Conservation (phyloP, 2,113 vertebrate species). For the Nanorana parkeri region DNA sequence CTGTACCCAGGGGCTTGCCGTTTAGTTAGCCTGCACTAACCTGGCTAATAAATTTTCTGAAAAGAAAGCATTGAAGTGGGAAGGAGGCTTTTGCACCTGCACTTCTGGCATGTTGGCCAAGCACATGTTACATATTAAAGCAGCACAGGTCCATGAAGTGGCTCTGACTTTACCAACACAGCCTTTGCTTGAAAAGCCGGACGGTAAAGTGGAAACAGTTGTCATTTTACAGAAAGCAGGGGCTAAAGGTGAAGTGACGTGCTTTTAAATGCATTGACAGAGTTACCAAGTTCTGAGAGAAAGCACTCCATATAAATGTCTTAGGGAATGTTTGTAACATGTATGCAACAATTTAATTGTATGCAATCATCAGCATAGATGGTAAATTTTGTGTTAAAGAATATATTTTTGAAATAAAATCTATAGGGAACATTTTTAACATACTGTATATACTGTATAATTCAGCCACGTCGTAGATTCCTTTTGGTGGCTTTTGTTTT, state of each 20-base stretch:
- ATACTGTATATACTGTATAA: no score
- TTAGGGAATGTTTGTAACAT: background rate
- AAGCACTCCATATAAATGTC: background rate
- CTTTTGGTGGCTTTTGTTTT: no score
- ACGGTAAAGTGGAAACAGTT: conserved; percentile 1
- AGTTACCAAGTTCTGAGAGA: background rate
- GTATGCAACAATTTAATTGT: background rate
- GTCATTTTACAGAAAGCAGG: background rate
- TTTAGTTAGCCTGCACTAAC: conserved; percentile 78
- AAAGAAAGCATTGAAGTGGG: conserved; percentile 60
- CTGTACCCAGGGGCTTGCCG: conserved; percentile 71
- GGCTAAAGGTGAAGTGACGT: conserved; percentile 37
- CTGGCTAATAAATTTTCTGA: conserved; percentile 78
- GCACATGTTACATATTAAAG: conserved; percentile 61
- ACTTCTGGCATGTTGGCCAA: conserved; percentile 63
- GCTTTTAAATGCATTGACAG: background rate
- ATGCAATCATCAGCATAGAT: no score
- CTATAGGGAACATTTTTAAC: no score
- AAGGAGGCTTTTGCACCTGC: conserved; percentile 78
- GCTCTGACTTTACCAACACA: conserved; percentile 18
- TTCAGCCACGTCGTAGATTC: no score
- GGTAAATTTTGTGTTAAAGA: no score
- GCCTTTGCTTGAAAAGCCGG: conserved; percentile 9
- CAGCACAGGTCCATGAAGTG: conserved; percentile 53
- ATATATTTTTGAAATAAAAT: no score